Base-by-base conservation (phyloP, 2,113 vertebrate species). In the Tachysurus vachellii region DNA sequence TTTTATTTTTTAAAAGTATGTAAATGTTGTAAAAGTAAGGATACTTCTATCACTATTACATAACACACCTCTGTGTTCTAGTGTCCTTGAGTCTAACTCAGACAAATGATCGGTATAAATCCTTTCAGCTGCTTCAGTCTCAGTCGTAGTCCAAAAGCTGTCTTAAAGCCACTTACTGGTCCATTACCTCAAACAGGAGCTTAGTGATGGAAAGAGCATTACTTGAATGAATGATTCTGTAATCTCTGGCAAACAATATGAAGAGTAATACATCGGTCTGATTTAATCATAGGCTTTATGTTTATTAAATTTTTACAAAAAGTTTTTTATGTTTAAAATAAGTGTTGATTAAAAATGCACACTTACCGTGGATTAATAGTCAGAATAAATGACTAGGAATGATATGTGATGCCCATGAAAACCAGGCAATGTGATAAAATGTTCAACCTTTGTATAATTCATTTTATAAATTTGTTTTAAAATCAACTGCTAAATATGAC, bases 91-190 rank as follows among this genome's bases (percentile, higher is more conserved):
- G 73, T 50, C 83, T 57, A 68, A 82, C 81, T 75, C n/a, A 4
- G 59, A 75, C 76, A 31, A 86, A 76, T 47, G 83, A 88, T 76
- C 14, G 81, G 73, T 88, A 92, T 91, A 92, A 91, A 93, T 87
- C 89, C 57, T 64, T 86, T 81, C 82, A 87, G 87, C 77, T 82
- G 75, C 84, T 82, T 89, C 88, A 80, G 50, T 53, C 87, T 85
- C n/a, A 70, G 82, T 92, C 91, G 89, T 88, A 92, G 89, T 87
- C 64, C 82, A 82, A 80, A 87, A 90, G 84, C 91, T 93, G 92
- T 92, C 91, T 91, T 42, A 93, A 94, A 94, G 91, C 93, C 92
- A 94, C 92, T 94, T 92, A 94, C 83, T 84, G 85, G 86, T 44
- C 89, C 87, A 87, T 93, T 92, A 88, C 89, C 86, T 87, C 68